Evolutionary conservation across 2,888 invertebrate species (phyloP).

Genomic region (Penaeus monodon): DNA sequence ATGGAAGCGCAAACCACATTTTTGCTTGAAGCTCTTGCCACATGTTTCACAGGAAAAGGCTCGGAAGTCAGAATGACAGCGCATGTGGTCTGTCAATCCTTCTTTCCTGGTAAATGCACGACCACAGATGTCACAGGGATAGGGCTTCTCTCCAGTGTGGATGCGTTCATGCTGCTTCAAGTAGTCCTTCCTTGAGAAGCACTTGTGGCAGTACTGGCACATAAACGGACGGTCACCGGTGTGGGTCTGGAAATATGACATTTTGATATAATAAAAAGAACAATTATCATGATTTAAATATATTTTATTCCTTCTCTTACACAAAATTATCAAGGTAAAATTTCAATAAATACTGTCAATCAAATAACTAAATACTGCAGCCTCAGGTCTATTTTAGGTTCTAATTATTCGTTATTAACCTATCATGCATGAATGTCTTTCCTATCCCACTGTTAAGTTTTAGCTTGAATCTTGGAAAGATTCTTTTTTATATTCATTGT

Average conservation of each 20-base stretch:
- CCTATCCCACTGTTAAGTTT: too few relatives aligned
- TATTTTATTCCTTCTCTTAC: too few relatives aligned
- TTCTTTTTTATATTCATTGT: too few relatives aligned
- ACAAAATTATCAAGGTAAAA: too few relatives aligned
- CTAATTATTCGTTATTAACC: too few relatives aligned
- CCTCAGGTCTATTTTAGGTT: too few relatives aligned
- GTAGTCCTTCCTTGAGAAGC: slow-evolving; percentile 65
- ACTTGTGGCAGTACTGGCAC: slow-evolving; percentile 65
- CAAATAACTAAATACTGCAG: too few relatives aligned
- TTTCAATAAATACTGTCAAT: too few relatives aligned
- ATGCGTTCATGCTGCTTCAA: slow-evolving; percentile 65
- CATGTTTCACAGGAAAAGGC: slow-evolving; percentile 64
- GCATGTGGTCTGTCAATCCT: slow-evolving; percentile 64
- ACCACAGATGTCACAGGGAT: slow-evolving; percentile 61
- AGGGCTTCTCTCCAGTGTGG: slow-evolving; percentile 65
- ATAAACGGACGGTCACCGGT: slow-evolving; percentile 65
- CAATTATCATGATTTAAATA: neutral
- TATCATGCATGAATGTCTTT: too few relatives aligned
- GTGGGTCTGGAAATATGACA: slow-evolving; percentile 54
- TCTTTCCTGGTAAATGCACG: slow-evolving; percentile 64
- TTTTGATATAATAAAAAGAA: neutral
- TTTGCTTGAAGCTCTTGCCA: slow-evolving; percentile 64
- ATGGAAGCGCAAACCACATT: slow-evolving; percentile 64
- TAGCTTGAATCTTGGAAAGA: too few relatives aligned
- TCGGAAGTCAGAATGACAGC: slow-evolving; percentile 64